Conservation (phyloP, 2,113 vertebrate genomes). For the Odobenus rosmarus region DNA sequence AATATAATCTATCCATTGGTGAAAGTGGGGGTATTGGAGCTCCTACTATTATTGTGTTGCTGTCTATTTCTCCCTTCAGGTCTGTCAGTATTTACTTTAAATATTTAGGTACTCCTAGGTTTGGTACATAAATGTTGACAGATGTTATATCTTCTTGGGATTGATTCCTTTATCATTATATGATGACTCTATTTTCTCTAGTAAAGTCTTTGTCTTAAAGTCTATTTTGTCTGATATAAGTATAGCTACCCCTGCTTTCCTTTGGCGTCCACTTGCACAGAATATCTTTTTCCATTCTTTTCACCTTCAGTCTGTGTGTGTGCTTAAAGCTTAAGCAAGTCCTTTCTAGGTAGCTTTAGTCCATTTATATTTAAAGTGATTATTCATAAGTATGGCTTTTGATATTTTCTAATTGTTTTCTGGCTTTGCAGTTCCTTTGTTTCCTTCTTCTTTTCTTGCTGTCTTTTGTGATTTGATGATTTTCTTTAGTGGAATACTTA, state of each 20-base stretch:
- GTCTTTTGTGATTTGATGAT: neutral
- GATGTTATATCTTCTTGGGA: neutral
- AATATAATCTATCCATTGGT: neutral
- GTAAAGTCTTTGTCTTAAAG: neutral
- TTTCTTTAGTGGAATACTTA: neutral
- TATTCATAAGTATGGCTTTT: neutral
- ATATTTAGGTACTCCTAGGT: neutral
- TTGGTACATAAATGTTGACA: neutral
- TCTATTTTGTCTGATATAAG: neutral
- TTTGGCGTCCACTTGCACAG: neutral
- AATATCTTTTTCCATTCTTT: neutral
- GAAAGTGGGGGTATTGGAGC: neutral
- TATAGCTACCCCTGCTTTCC: neutral
- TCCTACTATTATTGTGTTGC: neutral
- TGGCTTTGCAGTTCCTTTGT: neutral
- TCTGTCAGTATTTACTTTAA: neutral
- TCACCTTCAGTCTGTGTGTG: neutral
- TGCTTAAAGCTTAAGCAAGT: neutral
- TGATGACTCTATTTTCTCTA: neutral
- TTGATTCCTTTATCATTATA: neutral
- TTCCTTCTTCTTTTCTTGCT: neutral
- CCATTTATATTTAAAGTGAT: neutral
- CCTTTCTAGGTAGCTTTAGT: neutral
- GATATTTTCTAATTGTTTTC: neutral
- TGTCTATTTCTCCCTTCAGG: neutral